These are phyloP conservation scores for Diploptera punctata DNA, from an alignment of 2,888 invertebrate genomes.

Conservation along the genomic window DNA sequence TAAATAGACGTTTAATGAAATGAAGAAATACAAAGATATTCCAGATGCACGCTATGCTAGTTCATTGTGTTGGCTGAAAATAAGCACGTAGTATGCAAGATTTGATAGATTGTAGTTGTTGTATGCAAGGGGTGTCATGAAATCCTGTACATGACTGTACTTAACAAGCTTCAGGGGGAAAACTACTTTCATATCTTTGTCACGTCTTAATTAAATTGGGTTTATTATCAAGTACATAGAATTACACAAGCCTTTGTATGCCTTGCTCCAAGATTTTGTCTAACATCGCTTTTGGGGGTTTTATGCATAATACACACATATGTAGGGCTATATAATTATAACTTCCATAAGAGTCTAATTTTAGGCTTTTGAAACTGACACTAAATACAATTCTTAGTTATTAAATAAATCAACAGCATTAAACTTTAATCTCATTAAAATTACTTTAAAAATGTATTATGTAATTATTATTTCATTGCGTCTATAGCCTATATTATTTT, in stretches of 20 bases:
- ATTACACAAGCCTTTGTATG: conserved; percentile 24
- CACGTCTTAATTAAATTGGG: conserved; percentile 31
- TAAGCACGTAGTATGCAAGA: background rate
- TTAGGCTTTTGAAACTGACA: too few relatives aligned
- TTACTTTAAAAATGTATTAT: too few relatives aligned
- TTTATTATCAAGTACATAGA: conserved; percentile 31
- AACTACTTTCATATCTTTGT: conserved; percentile 27
- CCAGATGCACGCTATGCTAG: too few relatives aligned
- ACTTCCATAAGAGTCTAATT: too few relatives aligned
- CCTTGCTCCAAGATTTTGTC: conserved; percentile 13
- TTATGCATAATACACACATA: background rate
- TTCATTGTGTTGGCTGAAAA: too few relatives aligned
- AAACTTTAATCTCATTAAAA: too few relatives aligned
- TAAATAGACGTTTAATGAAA: too few relatives aligned
- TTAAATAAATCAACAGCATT: too few relatives aligned
- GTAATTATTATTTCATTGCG: too few relatives aligned
- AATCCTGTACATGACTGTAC: conserved; percentile 19
- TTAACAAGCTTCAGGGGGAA: conserved; percentile 8
- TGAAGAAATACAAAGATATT: too few relatives aligned
- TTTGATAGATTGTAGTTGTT: background rate
- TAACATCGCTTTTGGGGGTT: conserved; percentile 19
- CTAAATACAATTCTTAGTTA: too few relatives aligned
- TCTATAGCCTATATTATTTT: too few relatives aligned
- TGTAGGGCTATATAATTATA: background rate
- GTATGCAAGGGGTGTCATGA: background rate